Percentiles rank a stretch among this genome's conserved stretches.
These are phyloP conservation scores for Eurois occulta DNA, from an alignment of 2,888 invertebrate genomes.

Conservation along the genomic window DNA sequence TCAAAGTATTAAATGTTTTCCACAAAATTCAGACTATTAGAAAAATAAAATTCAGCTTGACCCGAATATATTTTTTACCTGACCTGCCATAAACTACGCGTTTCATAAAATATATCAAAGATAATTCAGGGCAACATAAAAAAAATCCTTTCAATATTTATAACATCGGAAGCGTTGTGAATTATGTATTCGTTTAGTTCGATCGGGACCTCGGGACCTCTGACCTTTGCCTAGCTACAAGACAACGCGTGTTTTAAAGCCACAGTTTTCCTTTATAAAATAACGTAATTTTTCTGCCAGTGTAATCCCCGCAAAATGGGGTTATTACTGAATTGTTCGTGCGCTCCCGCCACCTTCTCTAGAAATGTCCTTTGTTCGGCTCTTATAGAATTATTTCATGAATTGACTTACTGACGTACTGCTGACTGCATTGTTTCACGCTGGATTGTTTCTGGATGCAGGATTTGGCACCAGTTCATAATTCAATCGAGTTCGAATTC, in stretches of 20 bases:
- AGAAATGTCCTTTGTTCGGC: slow-evolving; percentile 22
- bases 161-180: slow-evolving; percentile 69
- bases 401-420: slow-evolving; percentile 26
- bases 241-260: slow-evolving; percentile 63
- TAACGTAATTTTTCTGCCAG: slow-evolving; percentile 32
- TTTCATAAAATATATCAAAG: slow-evolving; percentile 60
- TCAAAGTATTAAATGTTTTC: not conserved
- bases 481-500: not conserved
- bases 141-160: slow-evolving; percentile 73
- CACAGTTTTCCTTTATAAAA: slow-evolving; percentile 58
- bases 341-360: slow-evolving; percentile 17
- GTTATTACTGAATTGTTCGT: slow-evolving; percentile 41
- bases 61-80: slow-evolving; percentile 42
- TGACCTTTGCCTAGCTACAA: slow-evolving; percentile 60
- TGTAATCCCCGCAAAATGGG: slow-evolving; percentile 18
- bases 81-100: slow-evolving; percentile 49
- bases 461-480: not conserved
- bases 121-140: slow-evolving; percentile 62
- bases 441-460: slow-evolving; percentile 1
- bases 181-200: slow-evolving; percentile 73
- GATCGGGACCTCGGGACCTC: slow-evolving; percentile 59
- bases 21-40: not conserved
- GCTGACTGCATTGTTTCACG: slow-evolving; percentile 15
- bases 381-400: slow-evolving; percentile 20
- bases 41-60: slow-evolving; percentile 24